These are phyloP conservation scores for Agrypnia vestita DNA, from an alignment of 1,140 invertebrate genomes.

Conservation along the genomic window DNA sequence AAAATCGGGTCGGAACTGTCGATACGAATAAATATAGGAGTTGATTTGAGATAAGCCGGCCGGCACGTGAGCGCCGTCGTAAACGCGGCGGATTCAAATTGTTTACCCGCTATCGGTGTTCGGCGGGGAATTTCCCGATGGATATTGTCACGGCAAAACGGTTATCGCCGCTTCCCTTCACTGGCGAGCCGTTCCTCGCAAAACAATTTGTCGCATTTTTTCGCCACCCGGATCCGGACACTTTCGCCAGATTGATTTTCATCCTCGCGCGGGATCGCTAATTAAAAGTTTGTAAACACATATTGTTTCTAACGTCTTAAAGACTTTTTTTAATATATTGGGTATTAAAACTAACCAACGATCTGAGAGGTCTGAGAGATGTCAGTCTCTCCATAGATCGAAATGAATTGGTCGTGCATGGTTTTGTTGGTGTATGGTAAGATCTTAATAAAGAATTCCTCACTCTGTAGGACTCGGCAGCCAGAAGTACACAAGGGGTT, in stretches of 20 bases:
- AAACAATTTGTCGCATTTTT: conserved; percentile 24
- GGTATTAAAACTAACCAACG: too few relatives aligned
- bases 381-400: too few relatives aligned
- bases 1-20: conserved; percentile 44
- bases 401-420: too few relatives aligned
- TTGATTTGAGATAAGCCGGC: conserved; percentile 57
- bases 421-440: too few relatives aligned
- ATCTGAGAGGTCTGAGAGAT: too few relatives aligned
- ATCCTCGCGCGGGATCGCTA: not conserved
- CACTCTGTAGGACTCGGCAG: too few relatives aligned
- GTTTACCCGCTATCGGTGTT: conserved; percentile 55
- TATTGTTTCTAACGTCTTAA: too few relatives aligned
- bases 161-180: conserved; percentile 20
- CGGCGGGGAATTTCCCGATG: conserved; percentile 42
- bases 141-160: conserved; percentile 44
- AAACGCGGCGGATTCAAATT: conserved; percentile 59
- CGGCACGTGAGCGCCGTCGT: conserved; percentile 58
- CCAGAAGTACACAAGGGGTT: too few relatives aligned
- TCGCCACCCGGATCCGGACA: not conserved
- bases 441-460: too few relatives aligned
- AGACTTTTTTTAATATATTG: too few relatives aligned
- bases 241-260: not conserved
- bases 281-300: too few relatives aligned
- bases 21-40: conserved; percentile 61
- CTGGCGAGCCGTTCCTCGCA: not conserved